Base-by-base conservation (phyloP, 1,140 invertebrate genomes). In the Drosophila obscura region DNA sequence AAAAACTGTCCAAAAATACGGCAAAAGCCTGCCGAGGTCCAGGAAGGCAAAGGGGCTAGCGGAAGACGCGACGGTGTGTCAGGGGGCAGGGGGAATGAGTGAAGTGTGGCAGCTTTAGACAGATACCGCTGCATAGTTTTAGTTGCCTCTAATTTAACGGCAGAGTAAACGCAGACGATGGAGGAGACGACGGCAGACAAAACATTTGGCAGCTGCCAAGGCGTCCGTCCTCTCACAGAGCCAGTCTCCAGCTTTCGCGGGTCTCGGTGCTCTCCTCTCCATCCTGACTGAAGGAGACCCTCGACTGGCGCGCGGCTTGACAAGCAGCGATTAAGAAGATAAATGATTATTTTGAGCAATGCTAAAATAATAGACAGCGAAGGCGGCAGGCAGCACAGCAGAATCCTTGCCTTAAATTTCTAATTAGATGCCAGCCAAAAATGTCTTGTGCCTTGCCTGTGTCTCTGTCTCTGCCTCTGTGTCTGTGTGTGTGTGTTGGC, bases 301-400 rank as follows among this genome's bases (percentile, higher is more conserved):
- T 39, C 35, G 35, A 39, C 35, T 39, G 35, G 35, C 35, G 11
- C n/a, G 35, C 35, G 16, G 19, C 57, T 69, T 71, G 80, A 76
- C 72, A 63, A 63, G 67, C 73, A 62, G 77, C 81, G 77, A 85
- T 85, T 85, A 77, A 77, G 63, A 85, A 84, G 80, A 84, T 80
- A 84, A 84, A 84, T 84, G 77, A 85, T 85, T 84, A 77, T 84
- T 84, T 85, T 84, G 73, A 80, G 81, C 73, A 80, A 77, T 85
- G 73, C 64, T 52, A 51, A 77, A 82, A 69, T 78, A 67, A 65
- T 76, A 64, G 66, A 76, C 44, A 60, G 48, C 58, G 31, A 56
- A 52, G 31, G 31, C 31, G 2, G 31, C 31, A 31, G 28, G 7
- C 28, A 39, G 48, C 43, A 26, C 50, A 39, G 19, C 46, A 16